Evolutionary conservation across 37 sponge, comb jelly and placozoan species (phyloP).

Genomic region (Amphimedon queenslandica): DNA sequence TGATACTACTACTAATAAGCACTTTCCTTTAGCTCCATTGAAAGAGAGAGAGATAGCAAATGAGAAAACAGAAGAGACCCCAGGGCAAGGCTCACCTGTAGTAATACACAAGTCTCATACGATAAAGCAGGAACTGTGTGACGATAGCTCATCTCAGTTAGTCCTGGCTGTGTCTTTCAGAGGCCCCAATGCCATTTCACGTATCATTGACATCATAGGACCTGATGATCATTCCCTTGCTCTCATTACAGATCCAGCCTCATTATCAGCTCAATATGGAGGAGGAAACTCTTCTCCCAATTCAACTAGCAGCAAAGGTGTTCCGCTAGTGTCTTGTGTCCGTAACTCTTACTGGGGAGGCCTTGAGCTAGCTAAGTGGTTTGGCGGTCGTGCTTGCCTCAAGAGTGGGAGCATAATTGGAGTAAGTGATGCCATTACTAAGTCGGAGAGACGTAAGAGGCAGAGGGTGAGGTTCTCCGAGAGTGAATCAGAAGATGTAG

Average conservation of each 20-base stretch:
- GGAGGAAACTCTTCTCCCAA: slow-evolving; percentile 9
- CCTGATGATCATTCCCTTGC: slow-evolving; percentile 52
- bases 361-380: slow-evolving; percentile 52
- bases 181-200: slow-evolving; percentile 46
- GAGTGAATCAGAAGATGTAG: slow-evolving; percentile 30
- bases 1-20: not conserved
- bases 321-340: not conserved
- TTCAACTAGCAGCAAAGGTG: not conserved
- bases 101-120: no score
- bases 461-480: slow-evolving; percentile 74
- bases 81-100: no score
- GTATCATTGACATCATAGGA: slow-evolving; percentile 53
- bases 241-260: slow-evolving; percentile 57
- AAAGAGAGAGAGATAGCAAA: no score
- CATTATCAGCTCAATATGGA: slow-evolving; percentile 56
- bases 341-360: slow-evolving; percentile 22
- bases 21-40: not conserved
- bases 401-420: slow-evolving; percentile 53
- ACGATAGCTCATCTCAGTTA: not conserved
- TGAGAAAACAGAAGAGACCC: no score
- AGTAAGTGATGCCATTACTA: slow-evolving; percentile 62
- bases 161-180: slow-evolving; percentile 48
- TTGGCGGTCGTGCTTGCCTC: slow-evolving; percentile 67
- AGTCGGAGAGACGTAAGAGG: slow-evolving; percentile 49
- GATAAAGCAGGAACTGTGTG: not conserved